Evolutionary conservation across 2,797 vertebrate species (phyloP), one percentile per base, ranked within the genome.

Genomic region (Darevskia mixta): DNA sequence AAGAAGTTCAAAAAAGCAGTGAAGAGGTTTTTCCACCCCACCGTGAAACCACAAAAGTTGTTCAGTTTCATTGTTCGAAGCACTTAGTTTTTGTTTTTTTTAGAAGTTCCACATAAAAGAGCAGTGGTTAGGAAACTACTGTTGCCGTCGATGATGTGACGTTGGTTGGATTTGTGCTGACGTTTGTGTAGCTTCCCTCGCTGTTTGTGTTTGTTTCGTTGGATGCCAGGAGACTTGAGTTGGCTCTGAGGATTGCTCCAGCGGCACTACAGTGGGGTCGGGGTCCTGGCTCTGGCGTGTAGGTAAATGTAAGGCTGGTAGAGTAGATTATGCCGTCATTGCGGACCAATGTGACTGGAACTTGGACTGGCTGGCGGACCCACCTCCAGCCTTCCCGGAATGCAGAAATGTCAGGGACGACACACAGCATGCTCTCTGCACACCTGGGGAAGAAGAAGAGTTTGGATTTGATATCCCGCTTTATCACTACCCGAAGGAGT

Each of bases 301-400:
- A 99, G 23, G 99, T 99, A 93, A 99, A 99, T 94, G 98, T 99
- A 97, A 99, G 98, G 94, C 98, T 99, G 97, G 99, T 99, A 96
- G 99, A 99, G 96, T 99, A 99, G 97, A 99, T 99, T 93, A 99
- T 98, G 93, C 99, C 99, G 93, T 99, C 99, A 4, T 98, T 99
- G 88, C 99, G 97, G 94, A 99, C 99, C 97, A 99, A 98, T 93
- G 99, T 99, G 92, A 99, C 99, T 88, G 99, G 99, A 84, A 99
- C 99, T 96, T 99, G 99, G 89, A 99, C 99, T 45, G 99, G 99
- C 95, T 99, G 99, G 88, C 99, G 97, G 90, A 99, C 99, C 99
- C 99, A 99, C 92, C 99, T 97, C 99, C 99, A 99, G 35, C 99
- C 99, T 97, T 99, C 99, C 87, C 99, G 98, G 97, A 99, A 99